Evolutionary conservation across 2,113 vertebrate species (phyloP), one percentile per base, ranked within the genome.

Genomic region (Nycticebus coucang): DNA sequence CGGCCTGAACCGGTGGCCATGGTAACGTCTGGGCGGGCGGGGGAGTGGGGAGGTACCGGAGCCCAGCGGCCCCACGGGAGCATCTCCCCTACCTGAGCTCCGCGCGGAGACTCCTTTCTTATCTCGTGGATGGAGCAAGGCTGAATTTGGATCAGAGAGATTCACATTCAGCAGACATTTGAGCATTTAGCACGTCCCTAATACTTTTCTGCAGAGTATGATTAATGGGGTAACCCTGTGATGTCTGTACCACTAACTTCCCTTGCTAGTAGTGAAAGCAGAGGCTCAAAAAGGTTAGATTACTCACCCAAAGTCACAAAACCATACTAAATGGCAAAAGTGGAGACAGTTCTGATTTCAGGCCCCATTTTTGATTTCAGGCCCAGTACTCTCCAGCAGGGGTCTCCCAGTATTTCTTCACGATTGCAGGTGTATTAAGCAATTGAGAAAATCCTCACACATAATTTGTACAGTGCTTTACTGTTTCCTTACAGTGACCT

Each of bases 1-100:
- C 0, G 86, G 95, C 62, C 96, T 96, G 96, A 97, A 97, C 96
- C 95, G 83, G 97, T 97, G 68, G 30, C 97, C 98, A 98, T 97
- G 71, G 96, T 96, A 98, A 98, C 98, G 33, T 50, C 89, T 12
- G 53, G 74, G 62, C 1, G 69, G 90, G 93, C 11, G 41, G 71
- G 55, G 19, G 64, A 4, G 41, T 10, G 30, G 28, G 79, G 69
- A 87, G 68, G 81, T 41, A 15, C 21, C 11, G 90, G 75, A 95
- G 69, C 45, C 33, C 30, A 0, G 26, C 4, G 33, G 79, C 68
- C 77, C 66, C 85, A 30, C 11, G 10, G 77, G 91, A 95, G 71
- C 92, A 53, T 91, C 95, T 79, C 19, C 10, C 24, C n/a, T 95
- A 95, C 96, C 97, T 97, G 89, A 89, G 60, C 50, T 90, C 24